Evolutionary conservation across 1,140 invertebrate species (phyloP).

Genomic region (Eupristina koningsbergeri): DNA sequence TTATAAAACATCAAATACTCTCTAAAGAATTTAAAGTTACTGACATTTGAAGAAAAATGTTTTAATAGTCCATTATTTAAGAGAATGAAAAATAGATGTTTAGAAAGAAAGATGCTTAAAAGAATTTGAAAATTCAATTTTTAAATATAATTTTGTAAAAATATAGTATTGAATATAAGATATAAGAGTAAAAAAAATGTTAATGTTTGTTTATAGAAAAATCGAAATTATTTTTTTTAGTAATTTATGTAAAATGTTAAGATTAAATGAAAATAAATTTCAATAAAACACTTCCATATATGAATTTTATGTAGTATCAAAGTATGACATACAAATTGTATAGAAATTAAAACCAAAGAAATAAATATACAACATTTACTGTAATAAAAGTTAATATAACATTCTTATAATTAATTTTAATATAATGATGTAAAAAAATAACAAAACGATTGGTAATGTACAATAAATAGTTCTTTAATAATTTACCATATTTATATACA

Average conservation of each 20-base stretch:
- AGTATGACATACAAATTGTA: not conserved
- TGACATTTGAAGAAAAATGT: no score
- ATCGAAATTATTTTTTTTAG: not conserved
- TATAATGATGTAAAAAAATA: not conserved
- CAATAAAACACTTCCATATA: no score
- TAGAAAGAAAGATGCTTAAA: no score
- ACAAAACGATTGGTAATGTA: slow-evolving; percentile 39
- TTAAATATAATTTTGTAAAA: no score
- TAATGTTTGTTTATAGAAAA: not conserved
- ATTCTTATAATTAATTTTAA: not conserved
- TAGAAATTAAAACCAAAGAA: not conserved
- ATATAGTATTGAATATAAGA: not conserved
- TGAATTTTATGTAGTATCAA: not conserved
- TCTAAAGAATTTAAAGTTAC: no score
- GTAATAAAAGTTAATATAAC: not conserved
- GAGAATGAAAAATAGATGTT: no score
- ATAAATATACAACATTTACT: not conserved
- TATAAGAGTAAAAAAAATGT: not conserved
- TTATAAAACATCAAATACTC: no score
- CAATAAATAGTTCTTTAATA: slow-evolving; percentile 63
- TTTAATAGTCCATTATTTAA: no score
- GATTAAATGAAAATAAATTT: no score
- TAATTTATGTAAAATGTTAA: not conserved
- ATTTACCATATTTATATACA: slow-evolving; percentile 60
- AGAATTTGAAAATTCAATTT: not conserved